These are phyloP conservation scores for Pasiphila rectangulata DNA, from an alignment of 2,888 invertebrate species.

Conservation along the genomic window DNA sequence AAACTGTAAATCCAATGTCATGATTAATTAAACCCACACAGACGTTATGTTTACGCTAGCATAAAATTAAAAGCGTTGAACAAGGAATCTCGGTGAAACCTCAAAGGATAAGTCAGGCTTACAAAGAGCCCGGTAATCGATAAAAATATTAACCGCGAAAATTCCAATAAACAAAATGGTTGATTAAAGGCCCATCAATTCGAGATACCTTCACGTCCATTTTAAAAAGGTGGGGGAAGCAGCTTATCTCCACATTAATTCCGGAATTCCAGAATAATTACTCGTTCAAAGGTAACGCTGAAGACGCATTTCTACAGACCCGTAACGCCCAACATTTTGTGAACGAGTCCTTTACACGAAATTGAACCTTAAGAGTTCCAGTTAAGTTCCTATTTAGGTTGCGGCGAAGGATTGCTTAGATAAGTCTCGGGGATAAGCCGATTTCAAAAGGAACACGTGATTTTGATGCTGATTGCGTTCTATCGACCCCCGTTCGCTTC, in stretches of 20 bases:
- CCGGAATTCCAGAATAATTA: conserved; percentile 74
- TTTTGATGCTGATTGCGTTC: conserved; percentile 73
- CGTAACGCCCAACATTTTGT: conserved; percentile 51
- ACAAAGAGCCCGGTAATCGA: conserved; percentile 11
- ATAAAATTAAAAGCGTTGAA: conserved; percentile 4
- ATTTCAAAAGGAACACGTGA: conserved; percentile 77
- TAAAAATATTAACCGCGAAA: conserved; percentile 27
- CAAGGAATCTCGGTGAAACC: background rate
- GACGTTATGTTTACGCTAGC: background rate
- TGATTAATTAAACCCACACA: too few relatives aligned
- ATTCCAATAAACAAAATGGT: conserved; percentile 34
- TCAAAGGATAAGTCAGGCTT: conserved; percentile 2
- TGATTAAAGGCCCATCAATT: conserved; percentile 49
- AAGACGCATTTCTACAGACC: conserved; percentile 53
- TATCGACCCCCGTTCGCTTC: conserved; percentile 40
- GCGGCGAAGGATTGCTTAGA: conserved; percentile 41
- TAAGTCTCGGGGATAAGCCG: conserved; percentile 67
- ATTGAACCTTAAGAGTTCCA: conserved; percentile 38
- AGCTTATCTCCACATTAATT: conserved; percentile 73
- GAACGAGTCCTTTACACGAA: conserved; percentile 31
- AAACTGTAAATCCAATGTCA: too few relatives aligned
- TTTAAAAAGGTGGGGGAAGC: conserved; percentile 44
- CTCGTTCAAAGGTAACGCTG: conserved; percentile 68
- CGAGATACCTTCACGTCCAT: conserved; percentile 43
- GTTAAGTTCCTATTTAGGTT: conserved; percentile 45